Conservation (phyloP, 92 coral and sea anemone species). For the Hydrozoanthus gracilis region DNA sequence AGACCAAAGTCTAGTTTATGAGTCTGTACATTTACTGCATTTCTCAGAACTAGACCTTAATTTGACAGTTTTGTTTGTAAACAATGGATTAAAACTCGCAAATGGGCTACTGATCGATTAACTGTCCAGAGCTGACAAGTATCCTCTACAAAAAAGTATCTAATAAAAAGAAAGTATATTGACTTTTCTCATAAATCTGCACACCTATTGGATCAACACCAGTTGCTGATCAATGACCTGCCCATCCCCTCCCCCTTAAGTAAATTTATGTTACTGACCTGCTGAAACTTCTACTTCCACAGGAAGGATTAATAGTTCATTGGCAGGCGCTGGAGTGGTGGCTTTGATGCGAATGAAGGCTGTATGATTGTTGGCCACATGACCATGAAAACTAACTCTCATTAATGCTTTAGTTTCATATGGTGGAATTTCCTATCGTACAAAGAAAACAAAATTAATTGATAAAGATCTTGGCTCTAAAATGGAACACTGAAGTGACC, state of each 20-base stretch:
- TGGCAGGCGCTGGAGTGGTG: slow-evolving; percentile 78
- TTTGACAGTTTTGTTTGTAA: too few relatives aligned
- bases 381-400: slow-evolving; percentile 92
- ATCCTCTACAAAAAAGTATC: too few relatives aligned
- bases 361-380: slow-evolving; percentile 91
- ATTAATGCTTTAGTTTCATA: slow-evolving; percentile 97
- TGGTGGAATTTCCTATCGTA: slow-evolving; percentile 88
- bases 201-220: not conserved
- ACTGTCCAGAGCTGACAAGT: too few relatives aligned
- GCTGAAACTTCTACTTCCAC: slow-evolving; percentile 97
- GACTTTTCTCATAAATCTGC: not conserved
- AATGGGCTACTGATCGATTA: too few relatives aligned
- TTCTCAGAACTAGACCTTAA: too few relatives aligned
- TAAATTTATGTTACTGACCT: slow-evolving; percentile 53
- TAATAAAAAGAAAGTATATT: too few relatives aligned
- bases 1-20: too few relatives aligned
- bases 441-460: not conserved
- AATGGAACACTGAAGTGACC: too few relatives aligned
- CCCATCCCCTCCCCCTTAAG: too few relatives aligned
- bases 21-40: too few relatives aligned
- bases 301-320: slow-evolving; percentile 91
- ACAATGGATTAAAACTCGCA: too few relatives aligned
- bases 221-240: not conserved
- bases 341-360: slow-evolving; percentile 95
- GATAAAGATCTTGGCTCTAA: too few relatives aligned